Percentiles rank a stretch among this genome's conserved stretches.
Conservation (phyloP, 1,140 invertebrate species). For the Penaeus indicus region DNA sequence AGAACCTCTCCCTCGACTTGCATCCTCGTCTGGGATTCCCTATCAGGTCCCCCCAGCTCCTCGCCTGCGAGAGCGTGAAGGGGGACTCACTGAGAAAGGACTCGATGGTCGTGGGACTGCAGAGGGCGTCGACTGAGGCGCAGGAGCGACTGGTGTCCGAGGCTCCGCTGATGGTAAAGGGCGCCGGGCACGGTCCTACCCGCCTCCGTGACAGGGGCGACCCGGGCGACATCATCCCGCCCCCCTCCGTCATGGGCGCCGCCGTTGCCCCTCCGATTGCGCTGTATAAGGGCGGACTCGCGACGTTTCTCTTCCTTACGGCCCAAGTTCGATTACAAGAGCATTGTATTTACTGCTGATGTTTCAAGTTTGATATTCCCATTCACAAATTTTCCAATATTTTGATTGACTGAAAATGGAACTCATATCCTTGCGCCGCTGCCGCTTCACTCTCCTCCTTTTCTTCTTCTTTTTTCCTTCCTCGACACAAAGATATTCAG, state of each 20-base stretch:
- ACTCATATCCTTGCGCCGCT: no score
- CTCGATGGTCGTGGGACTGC: conserved; percentile 51
- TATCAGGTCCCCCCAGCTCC: conserved; percentile 53
- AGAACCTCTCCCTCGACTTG: conserved; percentile 4
- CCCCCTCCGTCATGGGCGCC: conserved; percentile 26
- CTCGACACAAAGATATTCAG: no score
- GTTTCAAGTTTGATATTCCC: no score
- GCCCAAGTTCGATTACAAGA: no score
- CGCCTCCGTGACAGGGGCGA: conserved; percentile 54
- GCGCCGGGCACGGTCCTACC: conserved; percentile 50
- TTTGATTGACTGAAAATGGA: no score
- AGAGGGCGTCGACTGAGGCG: conserved; percentile 50
- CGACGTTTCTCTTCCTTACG: no score
- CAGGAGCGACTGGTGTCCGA: conserved; percentile 54
- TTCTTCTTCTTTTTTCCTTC: no score
- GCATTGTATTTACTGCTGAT: no score
- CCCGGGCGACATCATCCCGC: conserved; percentile 36
- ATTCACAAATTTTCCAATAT: no score
- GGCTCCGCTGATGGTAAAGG: conserved; percentile 54
- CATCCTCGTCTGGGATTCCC: neutral
- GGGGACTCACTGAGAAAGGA: conserved; percentile 52
- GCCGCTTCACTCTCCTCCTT: no score
- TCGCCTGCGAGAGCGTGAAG: conserved; percentile 40
- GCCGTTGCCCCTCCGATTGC: no score
- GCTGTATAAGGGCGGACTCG: no score